Evolutionary conservation across 2,888 invertebrate species (phyloP).

Genomic region (Neuroscelio doddi): DNA sequence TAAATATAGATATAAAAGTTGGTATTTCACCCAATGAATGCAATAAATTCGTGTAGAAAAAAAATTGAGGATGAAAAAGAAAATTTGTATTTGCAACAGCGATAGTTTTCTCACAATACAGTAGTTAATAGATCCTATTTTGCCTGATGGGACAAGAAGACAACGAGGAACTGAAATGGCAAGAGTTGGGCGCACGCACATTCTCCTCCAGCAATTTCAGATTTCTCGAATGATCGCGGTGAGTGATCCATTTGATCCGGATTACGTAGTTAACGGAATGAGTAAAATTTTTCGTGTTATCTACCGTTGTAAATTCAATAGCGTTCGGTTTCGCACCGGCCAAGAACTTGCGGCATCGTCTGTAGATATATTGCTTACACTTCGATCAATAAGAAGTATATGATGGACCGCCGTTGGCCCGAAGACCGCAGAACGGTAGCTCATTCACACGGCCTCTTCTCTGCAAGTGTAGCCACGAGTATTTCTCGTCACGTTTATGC

Average conservation of each 20-base stretch:
- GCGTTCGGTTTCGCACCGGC: conserved; percentile 13
- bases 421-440: conserved; percentile 18
- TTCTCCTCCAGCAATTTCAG: conserved; percentile 10
- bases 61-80: too few relatives aligned
- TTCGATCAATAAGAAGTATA: conserved; percentile 16
- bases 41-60: too few relatives aligned
- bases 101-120: conserved; percentile 1
- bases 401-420: conserved; percentile 2
- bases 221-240: conserved; percentile 20
- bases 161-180: conserved; percentile 5
- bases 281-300: conserved; percentile 53
- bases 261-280: conserved; percentile 60
- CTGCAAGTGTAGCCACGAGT: not conserved
- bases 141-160: conserved; percentile 2
- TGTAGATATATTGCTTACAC: not conserved
- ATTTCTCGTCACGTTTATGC: conserved; percentile 18
- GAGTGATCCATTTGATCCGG: conserved; percentile 43
- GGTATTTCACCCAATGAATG: too few relatives aligned
- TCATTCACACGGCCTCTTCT: conserved; percentile 18
- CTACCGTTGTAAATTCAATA: conserved; percentile 45
- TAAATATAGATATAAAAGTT: too few relatives aligned
- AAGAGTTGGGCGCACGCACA: not conserved
- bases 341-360: conserved; percentile 2
- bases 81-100: not conserved
- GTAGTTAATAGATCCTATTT: conserved; percentile 1